phyloP scores from a whole-genome alignment of 2,888 invertebrate genomes.

The Chymomyza amoena region DNA sequence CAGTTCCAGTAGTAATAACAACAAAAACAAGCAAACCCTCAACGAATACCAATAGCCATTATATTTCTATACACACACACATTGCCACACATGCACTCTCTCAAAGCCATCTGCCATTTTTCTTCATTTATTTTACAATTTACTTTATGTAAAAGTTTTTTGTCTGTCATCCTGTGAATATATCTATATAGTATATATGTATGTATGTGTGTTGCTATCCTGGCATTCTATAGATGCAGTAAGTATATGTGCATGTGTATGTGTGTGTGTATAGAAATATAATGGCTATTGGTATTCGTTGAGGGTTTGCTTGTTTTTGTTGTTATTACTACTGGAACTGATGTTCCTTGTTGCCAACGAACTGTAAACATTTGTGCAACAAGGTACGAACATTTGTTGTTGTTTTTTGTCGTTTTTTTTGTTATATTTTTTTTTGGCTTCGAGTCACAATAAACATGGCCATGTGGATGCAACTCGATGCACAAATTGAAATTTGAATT shows the following conservation, averaged over 20 bases:
- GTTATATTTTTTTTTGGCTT: constrained; percentile 50
- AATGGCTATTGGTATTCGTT: neutral
- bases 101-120: constrained; percentile 7
- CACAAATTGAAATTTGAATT: constrained; percentile 67
- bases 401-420: constrained; percentile 21
- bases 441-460: constrained; percentile 53
- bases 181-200: no score
- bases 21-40: constrained; percentile 3
- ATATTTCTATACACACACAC: neutral
- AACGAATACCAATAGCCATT: neutral
- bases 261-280: neutral
- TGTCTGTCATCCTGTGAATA: constrained; percentile 8
- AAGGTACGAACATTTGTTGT: constrained; percentile 65
- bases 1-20: constrained; percentile 5
- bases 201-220: neutral
- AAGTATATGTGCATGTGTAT: no score
- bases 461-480: constrained; percentile 32
- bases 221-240: neutral
- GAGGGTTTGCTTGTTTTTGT: constrained; percentile 3
- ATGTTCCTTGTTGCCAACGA: constrained; percentile 33
- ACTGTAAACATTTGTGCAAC: constrained; percentile 64
- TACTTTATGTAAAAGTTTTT: neutral
- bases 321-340: constrained; percentile 5
- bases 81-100: neutral
- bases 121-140: constrained; percentile 14